Conservation (phyloP, 2,113 vertebrate genomes). For the Catharus fuscescens region DNA sequence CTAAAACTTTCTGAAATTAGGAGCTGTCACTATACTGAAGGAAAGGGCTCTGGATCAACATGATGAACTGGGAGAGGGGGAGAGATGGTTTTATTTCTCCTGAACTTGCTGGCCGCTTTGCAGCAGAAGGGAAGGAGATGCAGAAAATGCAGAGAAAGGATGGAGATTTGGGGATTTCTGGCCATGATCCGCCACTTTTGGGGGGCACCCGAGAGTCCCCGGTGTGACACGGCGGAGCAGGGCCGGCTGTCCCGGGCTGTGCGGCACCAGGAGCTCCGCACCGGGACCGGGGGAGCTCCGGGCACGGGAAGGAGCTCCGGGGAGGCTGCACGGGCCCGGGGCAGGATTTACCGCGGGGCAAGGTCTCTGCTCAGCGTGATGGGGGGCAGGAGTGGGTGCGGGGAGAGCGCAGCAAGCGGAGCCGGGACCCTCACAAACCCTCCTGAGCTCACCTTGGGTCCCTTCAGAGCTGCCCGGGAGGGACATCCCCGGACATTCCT, state of each 20-base stretch:
- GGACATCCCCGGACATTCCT: background rate
- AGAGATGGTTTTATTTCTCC: background rate
- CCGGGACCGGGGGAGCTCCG: background rate
- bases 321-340: background rate
- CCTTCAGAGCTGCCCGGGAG: background rate
- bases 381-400: background rate
- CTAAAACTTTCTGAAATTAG: background rate
- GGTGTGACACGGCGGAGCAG: background rate
- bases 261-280: background rate
- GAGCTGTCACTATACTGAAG: background rate
- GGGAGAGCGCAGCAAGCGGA: background rate
- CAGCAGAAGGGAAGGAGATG: background rate
- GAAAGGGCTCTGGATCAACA: background rate
- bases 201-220: background rate
- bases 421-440: background rate
- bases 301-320: too few relatives aligned
- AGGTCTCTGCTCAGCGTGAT: background rate
- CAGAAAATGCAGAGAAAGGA: background rate
- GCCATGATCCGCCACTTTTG: background rate
- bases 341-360: background rate
- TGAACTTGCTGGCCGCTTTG: background rate
- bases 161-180: background rate
- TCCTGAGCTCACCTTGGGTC: rapidly evolving
- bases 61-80: background rate
- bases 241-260: background rate